These are phyloP conservation scores for Rhopalosiphum maidis DNA, from an alignment of 1,140 invertebrate genomes.

Conservation along the genomic window DNA sequence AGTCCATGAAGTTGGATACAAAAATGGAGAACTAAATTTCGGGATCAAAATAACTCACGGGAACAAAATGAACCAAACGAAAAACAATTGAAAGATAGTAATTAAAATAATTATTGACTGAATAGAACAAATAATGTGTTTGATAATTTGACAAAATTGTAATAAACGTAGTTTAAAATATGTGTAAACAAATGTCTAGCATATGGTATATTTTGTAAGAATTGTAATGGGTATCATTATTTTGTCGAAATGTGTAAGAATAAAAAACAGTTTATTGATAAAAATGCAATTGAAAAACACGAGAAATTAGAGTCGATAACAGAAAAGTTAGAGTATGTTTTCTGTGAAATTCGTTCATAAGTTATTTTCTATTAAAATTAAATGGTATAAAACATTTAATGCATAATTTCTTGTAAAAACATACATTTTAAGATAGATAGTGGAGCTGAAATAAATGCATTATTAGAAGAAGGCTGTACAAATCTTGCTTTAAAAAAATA, in stretches of 20 bases:
- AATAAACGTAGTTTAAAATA: background rate
- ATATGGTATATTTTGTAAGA: background rate
- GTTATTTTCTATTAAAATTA: background rate
- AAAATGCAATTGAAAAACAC: background rate
- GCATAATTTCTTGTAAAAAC: background rate
- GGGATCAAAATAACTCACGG: background rate
- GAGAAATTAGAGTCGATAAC: background rate
- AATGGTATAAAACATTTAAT: background rate
- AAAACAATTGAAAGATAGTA: too few species aligned
- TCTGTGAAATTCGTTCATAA: background rate
- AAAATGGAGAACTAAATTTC: background rate
- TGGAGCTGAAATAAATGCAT: background rate
- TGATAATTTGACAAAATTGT: background rate
- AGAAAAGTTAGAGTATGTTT: background rate
- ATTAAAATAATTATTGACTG: background rate
- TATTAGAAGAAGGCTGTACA: background rate
- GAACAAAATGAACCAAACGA: background rate
- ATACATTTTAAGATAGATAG: background rate
- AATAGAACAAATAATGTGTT: background rate
- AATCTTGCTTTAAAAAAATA: background rate
- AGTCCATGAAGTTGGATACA: background rate
- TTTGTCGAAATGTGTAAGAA: background rate
- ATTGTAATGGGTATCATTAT: background rate
- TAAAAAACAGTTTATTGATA: background rate
- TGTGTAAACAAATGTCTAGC: background rate